A percentile compares a stretch with the other conserved stretches of the same genome.
phyloP scores from a whole-genome alignment of 2,797 vertebrate genomes.

The Eidolon dupreanum region DNA sequence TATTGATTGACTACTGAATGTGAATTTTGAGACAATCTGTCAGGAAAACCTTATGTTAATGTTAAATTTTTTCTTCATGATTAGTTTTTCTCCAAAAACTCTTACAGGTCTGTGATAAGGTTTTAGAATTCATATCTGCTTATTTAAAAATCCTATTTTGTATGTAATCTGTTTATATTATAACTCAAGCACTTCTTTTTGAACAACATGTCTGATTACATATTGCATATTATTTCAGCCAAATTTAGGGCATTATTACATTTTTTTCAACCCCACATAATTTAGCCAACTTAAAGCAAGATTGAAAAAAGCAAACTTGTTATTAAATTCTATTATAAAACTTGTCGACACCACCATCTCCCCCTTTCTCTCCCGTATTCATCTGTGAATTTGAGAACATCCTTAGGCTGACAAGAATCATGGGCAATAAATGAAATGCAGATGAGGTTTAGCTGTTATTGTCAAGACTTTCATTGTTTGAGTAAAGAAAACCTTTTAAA shows the following conservation, averaged over 20 bases:
- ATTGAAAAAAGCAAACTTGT: slow-evolving; percentile 4
- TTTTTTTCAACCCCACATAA: slow-evolving; percentile 40
- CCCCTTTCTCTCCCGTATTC: slow-evolving; percentile 15
- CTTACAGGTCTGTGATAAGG: background rate
- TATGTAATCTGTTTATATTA: slow-evolving; percentile 47
- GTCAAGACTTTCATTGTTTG: slow-evolving; percentile 22
- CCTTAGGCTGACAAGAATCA: slow-evolving; percentile 47
- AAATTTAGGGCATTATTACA: slow-evolving; percentile 17
- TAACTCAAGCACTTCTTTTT: slow-evolving; percentile 41
- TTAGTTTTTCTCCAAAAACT: background rate
- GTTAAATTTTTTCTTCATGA: background rate
- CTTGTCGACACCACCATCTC: slow-evolving; percentile 19
- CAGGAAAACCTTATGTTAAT: slow-evolving; percentile 54
- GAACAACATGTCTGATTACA: slow-evolving; percentile 28
- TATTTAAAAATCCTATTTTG: slow-evolving; percentile 8
- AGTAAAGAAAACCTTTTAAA: slow-evolving; percentile 5
- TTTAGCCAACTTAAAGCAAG: slow-evolving; percentile 40
- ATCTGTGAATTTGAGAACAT: slow-evolving; percentile 66
- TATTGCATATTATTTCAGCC: slow-evolving; percentile 38
- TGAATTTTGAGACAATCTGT: slow-evolving; percentile 65
- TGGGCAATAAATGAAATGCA: slow-evolving; percentile 61
- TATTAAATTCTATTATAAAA: slow-evolving; percentile 64
- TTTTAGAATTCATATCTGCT: slow-evolving; percentile 35
- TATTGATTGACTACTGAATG: slow-evolving; percentile 51
- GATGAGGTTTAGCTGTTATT: slow-evolving; percentile 47